Base-by-base conservation (phyloP, 2,113 vertebrate species). In the Chaetops frenatus region DNA sequence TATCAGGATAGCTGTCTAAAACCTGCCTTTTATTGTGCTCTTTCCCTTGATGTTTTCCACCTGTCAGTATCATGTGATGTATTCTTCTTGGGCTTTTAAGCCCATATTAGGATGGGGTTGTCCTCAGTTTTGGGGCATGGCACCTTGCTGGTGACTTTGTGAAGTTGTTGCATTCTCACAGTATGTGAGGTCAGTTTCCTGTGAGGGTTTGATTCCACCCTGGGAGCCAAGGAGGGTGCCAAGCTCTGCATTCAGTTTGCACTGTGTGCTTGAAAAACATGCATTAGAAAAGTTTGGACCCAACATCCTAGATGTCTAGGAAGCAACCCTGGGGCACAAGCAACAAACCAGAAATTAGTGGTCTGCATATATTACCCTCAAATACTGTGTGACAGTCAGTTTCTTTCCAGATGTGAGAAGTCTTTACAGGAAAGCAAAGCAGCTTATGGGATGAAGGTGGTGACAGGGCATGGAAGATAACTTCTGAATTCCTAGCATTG, bases 161-260 rank as follows among this genome's bases (percentile, higher is more conserved):
- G 66, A 24, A 31, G n/a, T 35, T 0, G 0, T 21, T 35, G 6
- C 18, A 42, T 40, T 53, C 23, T 21, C 2, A 20, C 7, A n/a
- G 31, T 13, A 9, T 0, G 1, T 44, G 25, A 54, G n/a, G 6
- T 7, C 8, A 66, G 14, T 65, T 88, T 82, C 71, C 42, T 71
- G 36, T 1, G 3, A 70, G 36, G 8, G 6, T 17, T 23, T 45
- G 22, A 7, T 73, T 56, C 9, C 31, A 19, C 61, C 16, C 56
- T 61, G 19, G 16, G 36, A 40, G 28, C 14, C 22, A 70, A 81
- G 54, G 35, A 83, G n/a, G 4, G 64, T n/a, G 44, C 12, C 67
- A 65, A 78, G 13, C 2, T 70, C 81, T 73, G 11, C 45, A 11
- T 48, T 73, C 28, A 27, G 1, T 3, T 27, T 44, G 23, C 36